Evolutionary conservation across 1,140 invertebrate genomes (phyloP).

Genomic region (Lordiphosa stackelbergi): DNA sequence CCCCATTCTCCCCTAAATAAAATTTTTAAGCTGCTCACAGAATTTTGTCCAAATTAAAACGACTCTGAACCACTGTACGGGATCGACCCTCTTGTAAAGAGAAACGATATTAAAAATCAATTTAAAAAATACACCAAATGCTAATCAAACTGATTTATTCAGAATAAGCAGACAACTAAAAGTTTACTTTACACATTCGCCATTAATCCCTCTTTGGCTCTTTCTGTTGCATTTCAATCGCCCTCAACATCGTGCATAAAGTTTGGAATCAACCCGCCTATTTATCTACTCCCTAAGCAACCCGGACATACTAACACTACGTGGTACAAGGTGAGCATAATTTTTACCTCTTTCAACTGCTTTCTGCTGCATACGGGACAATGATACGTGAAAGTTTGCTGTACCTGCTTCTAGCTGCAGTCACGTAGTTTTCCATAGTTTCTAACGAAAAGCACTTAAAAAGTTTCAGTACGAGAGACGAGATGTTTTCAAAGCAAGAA

Average conservation of each 20-base stretch:
- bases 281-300: slow-evolving; percentile 6
- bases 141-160: background rate
- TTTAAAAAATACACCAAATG: too few species aligned
- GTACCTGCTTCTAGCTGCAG: slow-evolving; percentile 48
- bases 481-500: slow-evolving; percentile 12
- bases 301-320: slow-evolving; percentile 7
- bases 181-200: too few species aligned
- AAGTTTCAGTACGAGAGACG: slow-evolving; percentile 29
- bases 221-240: background rate
- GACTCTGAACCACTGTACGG: too few species aligned
- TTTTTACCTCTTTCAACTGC: slow-evolving; percentile 61
- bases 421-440: slow-evolving; percentile 59
- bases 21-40: too few species aligned
- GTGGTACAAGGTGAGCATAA: slow-evolving; percentile 26
- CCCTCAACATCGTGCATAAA: too few species aligned
- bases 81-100: too few species aligned
- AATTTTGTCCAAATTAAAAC: too few species aligned
- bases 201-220: too few species aligned
- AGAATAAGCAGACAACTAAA: too few species aligned
- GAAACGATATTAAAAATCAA: too few species aligned
- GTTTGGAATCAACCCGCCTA: slow-evolving; percentile 14
- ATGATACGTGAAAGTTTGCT: slow-evolving; percentile 52
- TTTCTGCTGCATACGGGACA: slow-evolving; percentile 47
- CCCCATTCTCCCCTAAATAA: too few species aligned
- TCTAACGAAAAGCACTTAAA: slow-evolving; percentile 40